Conservation (phyloP, 2,888 invertebrate species). For the Scaptomyza cyrtandrae region DNA sequence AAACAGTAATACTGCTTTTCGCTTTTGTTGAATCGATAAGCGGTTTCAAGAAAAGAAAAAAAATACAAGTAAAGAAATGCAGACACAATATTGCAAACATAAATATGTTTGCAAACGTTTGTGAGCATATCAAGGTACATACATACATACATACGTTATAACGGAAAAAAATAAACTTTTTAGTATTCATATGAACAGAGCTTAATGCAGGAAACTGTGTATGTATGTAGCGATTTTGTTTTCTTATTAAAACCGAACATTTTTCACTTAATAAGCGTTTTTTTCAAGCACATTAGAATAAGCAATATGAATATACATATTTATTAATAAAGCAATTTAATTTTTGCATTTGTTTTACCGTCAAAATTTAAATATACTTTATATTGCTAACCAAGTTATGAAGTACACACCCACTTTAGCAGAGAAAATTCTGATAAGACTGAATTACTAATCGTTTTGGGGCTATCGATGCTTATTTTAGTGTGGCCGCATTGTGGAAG, state of each 20-base stretch:
- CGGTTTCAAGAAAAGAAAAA: neutral
- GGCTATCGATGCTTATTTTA: constrained; percentile 16
- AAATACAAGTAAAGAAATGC: constrained; percentile 5
- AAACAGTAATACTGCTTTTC: constrained; percentile 25
- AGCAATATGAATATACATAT: neutral
- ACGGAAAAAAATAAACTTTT: neutral
- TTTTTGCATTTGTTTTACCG: constrained; percentile 10
- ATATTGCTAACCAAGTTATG: constrained; percentile 3
- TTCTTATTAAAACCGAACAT: neutral
- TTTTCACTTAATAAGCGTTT: constrained; percentile 1
- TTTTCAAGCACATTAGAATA: neutral
- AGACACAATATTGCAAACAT: neutral
- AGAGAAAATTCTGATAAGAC: constrained; percentile 47
- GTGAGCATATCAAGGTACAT: neutral
- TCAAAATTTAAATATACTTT: constrained; percentile 30
- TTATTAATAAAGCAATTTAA: neutral
- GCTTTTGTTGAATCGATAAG: constrained; percentile 39
- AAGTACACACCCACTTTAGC: constrained; percentile 51
- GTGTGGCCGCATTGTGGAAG: constrained; percentile 26
- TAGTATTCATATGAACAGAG: neutral
- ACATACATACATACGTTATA: neutral
- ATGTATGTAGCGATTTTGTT: constrained; percentile 7
- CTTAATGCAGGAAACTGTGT: constrained; percentile 10
- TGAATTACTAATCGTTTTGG: constrained; percentile 21
- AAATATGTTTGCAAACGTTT: neutral